These are phyloP conservation scores for Emydoidea blandingii DNA, from an alignment of 2,797 vertebrate genomes.

Conservation along the genomic window DNA sequence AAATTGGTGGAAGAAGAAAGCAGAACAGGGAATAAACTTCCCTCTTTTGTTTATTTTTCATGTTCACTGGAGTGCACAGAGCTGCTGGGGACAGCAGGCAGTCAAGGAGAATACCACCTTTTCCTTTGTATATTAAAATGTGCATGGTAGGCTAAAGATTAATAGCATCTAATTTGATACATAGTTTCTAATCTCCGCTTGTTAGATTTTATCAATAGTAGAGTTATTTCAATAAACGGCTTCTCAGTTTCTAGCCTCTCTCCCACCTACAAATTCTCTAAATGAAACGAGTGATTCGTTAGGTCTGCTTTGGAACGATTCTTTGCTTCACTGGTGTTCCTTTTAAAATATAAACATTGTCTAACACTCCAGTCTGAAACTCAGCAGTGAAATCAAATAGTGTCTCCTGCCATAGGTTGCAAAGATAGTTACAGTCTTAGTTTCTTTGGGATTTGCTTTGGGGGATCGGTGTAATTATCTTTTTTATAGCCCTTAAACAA, in stretches of 20 bases:
- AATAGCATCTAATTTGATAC: slow-evolving; percentile 51
- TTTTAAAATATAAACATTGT: slow-evolving; percentile 73
- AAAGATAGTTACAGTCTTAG: slow-evolving; percentile 34
- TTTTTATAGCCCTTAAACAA: not conserved
- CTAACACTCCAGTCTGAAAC: slow-evolving; percentile 62
- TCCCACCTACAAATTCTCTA: slow-evolving; percentile 69
- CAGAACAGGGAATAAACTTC: not conserved
- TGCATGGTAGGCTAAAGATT: slow-evolving; percentile 12
- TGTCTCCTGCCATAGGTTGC: slow-evolving; percentile 58
- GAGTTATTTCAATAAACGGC: slow-evolving; percentile 62
- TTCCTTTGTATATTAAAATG: not conserved
- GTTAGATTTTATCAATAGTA: slow-evolving; percentile 74
- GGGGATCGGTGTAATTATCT: slow-evolving; percentile 22
- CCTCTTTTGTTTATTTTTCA: slow-evolving; percentile 2
- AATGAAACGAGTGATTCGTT: slow-evolving; percentile 64
- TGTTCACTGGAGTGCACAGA: slow-evolving; percentile 7
- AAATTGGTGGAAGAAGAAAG: slow-evolving; percentile 15
- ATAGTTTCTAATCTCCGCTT: slow-evolving; percentile 55
- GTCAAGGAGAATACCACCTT: slow-evolving; percentile 26
- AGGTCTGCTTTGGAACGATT: slow-evolving; percentile 65
- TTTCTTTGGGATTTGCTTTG: slow-evolving; percentile 47
- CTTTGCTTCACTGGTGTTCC: slow-evolving; percentile 69
- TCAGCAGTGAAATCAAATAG: slow-evolving; percentile 46
- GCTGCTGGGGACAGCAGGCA: slow-evolving; percentile 29
- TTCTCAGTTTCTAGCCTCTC: slow-evolving; percentile 61